Evolutionary conservation across 1,140 invertebrate genomes (phyloP).

Genomic region (Drosophila ananassae): DNA sequence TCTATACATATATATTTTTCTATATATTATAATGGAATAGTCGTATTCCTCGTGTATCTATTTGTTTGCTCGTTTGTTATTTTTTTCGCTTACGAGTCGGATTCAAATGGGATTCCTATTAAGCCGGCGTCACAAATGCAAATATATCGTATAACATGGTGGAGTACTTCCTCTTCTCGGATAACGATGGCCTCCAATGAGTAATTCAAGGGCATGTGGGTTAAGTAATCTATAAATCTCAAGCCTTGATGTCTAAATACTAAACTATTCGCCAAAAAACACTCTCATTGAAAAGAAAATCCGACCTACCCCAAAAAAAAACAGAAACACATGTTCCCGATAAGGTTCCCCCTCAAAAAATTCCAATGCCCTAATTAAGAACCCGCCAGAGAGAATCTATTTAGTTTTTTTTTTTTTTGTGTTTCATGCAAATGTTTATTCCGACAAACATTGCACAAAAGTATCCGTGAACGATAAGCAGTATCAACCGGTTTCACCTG

Average conservation of each 20-base stretch:
- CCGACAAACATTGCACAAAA: slow-evolving; percentile 29
- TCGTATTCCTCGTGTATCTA: slow-evolving; percentile 2
- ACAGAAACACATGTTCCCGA: slow-evolving; percentile 2
- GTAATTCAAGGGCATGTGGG: slow-evolving; percentile 45
- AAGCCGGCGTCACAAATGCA: not conserved
- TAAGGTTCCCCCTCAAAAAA: slow-evolving; percentile 14
- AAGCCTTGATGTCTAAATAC: too few relatives aligned
- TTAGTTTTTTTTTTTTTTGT: slow-evolving; percentile 14
- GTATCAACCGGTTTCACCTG: slow-evolving; percentile 52
- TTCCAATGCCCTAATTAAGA: slow-evolving; percentile 31
- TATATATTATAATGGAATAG: not conserved
- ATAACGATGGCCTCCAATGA: slow-evolving; percentile 21
- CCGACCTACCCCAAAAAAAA: slow-evolving; percentile 33
- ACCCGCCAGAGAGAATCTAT: slow-evolving; percentile 21
- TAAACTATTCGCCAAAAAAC: too few relatives aligned
- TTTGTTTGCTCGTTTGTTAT: slow-evolving; percentile 22
- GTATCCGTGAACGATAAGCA: slow-evolving; percentile 8
- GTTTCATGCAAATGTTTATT: slow-evolving; percentile 39
- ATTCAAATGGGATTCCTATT: not conserved
- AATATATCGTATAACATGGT: slow-evolving; percentile 5
- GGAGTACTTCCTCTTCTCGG: not conserved
- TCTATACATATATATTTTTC: slow-evolving; percentile 20
- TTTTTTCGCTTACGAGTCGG: slow-evolving; percentile 7
- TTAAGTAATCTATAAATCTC: not conserved
- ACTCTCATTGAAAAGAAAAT: not conserved